phyloP scores from a whole-genome alignment of 2,888 invertebrate species.

The Orthosia gracilis region DNA sequence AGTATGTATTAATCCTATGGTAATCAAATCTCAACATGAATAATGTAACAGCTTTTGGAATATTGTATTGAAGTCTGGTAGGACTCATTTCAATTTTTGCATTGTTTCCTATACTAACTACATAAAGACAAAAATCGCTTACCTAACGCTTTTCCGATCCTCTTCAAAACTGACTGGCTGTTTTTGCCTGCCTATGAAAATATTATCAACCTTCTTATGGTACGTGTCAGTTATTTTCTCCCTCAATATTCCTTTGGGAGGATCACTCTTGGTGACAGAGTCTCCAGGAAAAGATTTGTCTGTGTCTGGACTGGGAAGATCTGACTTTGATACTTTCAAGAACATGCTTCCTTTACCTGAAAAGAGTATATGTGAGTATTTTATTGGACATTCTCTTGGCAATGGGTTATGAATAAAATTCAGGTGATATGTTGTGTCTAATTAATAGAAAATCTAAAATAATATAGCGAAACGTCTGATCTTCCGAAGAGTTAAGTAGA shows the following conservation, averaged over 20 bases:
- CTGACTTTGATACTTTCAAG: slow-evolving; percentile 82
- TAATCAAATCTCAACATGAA: too few relatives aligned
- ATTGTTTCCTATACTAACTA: not conserved
- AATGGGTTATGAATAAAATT: too few relatives aligned
- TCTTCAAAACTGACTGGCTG: slow-evolving; percentile 92
- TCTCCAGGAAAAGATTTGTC: slow-evolving; percentile 85
- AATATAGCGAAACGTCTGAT: too few relatives aligned
- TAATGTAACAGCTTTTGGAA: too few relatives aligned
- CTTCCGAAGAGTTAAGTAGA: too few relatives aligned
- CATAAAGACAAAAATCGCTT: not conserved
- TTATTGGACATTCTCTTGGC: not conserved
- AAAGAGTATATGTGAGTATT: slow-evolving; percentile 6
- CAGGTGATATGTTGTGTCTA: too few relatives aligned
- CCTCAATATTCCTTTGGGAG: slow-evolving; percentile 92
- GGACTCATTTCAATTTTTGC: too few relatives aligned
- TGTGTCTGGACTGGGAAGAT: slow-evolving; percentile 86
- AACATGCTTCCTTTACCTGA: slow-evolving; percentile 87
- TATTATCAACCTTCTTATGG: slow-evolving; percentile 78
- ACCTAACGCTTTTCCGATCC: slow-evolving; percentile 94
- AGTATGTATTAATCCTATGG: too few relatives aligned
- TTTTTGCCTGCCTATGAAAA: slow-evolving; percentile 75
- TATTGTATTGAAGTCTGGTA: too few relatives aligned
- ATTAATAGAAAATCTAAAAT: too few relatives aligned
- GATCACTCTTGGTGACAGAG: slow-evolving; percentile 86
- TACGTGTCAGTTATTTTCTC: slow-evolving; percentile 88